Evolutionary conservation across 2,888 invertebrate genomes (phyloP), one percentile per base, ranked within the genome.

Genomic region (Chironomus riparius): DNA sequence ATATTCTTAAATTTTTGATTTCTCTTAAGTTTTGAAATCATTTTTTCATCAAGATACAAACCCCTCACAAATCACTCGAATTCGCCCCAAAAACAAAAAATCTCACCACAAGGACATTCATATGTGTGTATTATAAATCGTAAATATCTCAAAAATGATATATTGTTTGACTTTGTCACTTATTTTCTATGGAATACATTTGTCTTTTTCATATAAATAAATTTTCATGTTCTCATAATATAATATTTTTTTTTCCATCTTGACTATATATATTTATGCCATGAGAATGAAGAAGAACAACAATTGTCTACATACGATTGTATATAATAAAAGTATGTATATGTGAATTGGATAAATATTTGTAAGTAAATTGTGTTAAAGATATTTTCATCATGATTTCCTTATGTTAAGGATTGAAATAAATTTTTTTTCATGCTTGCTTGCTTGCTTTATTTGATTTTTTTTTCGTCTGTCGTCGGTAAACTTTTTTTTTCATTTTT

Each of bases 131-230:
- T 10, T 65, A 24, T 24, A 65, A 65, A 65, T 71, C 18, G 56
- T 56, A 56, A 56, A 56, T 74, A n/a, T 74, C 22, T 65, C 22
- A 48, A 68, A 38, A 47, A 70, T 70, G 65, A 65, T 24, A 65
- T 65, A 65, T 47, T 12, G n/a, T 48, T 74, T 74, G 61, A 74
- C 74, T 74, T 74, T 68, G 74, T 74, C 74, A 74, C 74, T 74
- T 74, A 74, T 47, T 47, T 47, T 38, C 74, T 74, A 74, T 47
- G 68, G 18, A 28, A 38, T 68, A 47, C 74, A 74, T 74, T 62
- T 38, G 65, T 65, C 56, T 56, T 56, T 56, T 38, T 38, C 38
- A 38, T 10, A 38, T 38, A 38, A 38, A 69, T 69, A 69, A 47
- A 69, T 69, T n/a, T 68, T 24, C 65, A 4, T 24, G 22, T 15